phyloP scores from a whole-genome alignment of 2,888 invertebrate genomes.

The Spodoptera exigua region DNA sequence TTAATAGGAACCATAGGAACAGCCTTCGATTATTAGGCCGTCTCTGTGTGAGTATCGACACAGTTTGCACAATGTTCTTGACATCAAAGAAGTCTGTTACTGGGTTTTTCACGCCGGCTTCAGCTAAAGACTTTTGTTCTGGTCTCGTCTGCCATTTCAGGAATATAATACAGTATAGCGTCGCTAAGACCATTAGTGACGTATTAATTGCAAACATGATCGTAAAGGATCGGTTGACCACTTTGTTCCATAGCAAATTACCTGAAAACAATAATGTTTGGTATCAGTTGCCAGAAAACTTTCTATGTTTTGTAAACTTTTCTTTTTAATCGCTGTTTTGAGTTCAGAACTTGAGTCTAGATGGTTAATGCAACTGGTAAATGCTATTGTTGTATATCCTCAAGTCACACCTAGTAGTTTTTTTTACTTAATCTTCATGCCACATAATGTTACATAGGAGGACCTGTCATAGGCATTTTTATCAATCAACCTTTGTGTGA shows the following conservation, averaged over 20 bases:
- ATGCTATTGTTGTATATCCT: no score
- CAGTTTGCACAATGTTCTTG: constrained; percentile 91
- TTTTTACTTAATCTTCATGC: no score
- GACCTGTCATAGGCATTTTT: no score
- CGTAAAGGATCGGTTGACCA: constrained; percentile 91
- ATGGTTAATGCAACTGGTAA: no score
- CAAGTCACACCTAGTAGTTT: no score
- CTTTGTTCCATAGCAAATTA: constrained; percentile 90
- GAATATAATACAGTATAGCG: constrained; percentile 90
- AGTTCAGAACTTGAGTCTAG: not conserved
- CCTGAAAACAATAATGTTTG: constrained; percentile 82
- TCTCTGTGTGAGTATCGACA: constrained; percentile 90
- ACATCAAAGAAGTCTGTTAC: constrained; percentile 92
- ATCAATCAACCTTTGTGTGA: no score
- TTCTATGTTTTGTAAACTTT: constrained; percentile 21
- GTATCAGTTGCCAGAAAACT: not conserved
- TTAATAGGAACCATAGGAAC: constrained; percentile 91
- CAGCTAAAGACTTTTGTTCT: constrained; percentile 90
- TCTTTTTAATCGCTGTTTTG: not conserved
- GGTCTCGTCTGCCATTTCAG: constrained; percentile 92
- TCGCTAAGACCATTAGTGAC: constrained; percentile 89
- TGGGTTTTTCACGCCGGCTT: constrained; percentile 89
- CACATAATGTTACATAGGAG: no score
- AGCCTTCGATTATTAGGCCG: constrained; percentile 89
- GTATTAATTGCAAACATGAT: constrained; percentile 93